Evolutionary conservation across 2,797 vertebrate species (phyloP).

Genomic region (Dicrostonyx torquatus): DNA sequence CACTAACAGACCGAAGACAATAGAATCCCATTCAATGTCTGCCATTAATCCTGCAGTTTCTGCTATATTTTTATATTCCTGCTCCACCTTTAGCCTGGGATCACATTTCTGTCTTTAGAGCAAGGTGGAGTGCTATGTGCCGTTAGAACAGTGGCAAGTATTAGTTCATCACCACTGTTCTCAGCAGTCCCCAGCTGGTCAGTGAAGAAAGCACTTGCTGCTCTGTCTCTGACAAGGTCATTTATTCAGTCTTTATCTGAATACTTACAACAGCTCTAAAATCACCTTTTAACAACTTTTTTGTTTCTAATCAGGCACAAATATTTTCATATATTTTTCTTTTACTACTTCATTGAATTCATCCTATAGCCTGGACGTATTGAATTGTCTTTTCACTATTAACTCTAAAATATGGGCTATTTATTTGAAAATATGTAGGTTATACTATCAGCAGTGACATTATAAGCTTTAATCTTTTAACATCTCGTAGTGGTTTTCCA

Average conservation of each 20-base stretch:
- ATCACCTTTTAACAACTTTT: constrained; percentile 6
- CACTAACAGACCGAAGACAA: neutral
- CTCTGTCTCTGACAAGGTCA: neutral
- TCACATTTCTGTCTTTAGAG: neutral
- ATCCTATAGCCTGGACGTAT: constrained; percentile 39
- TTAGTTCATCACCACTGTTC: neutral
- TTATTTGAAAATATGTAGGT: constrained; percentile 39
- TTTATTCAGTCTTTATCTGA: constrained; percentile 39
- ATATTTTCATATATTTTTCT: constrained; percentile 52
- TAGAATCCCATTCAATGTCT: neutral
- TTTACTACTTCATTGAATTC: constrained; percentile 54
- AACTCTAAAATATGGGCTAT: constrained; percentile 16
- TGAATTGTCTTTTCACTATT: constrained; percentile 42
- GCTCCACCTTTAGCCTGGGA: neutral
- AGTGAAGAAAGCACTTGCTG: neutral
- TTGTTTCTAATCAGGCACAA: constrained; percentile 11
- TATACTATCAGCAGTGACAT: constrained; percentile 44
- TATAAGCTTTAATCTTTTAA: constrained; percentile 39
- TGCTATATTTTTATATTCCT: neutral
- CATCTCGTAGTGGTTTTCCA: constrained; percentile 21
- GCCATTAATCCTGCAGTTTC: neutral
- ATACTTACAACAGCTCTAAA: neutral
- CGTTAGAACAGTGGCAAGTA: neutral
- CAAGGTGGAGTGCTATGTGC: neutral
- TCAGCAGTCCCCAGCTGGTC: neutral